Conservation (phyloP, 2,888 invertebrate species). For the Antheraea yamamai region DNA sequence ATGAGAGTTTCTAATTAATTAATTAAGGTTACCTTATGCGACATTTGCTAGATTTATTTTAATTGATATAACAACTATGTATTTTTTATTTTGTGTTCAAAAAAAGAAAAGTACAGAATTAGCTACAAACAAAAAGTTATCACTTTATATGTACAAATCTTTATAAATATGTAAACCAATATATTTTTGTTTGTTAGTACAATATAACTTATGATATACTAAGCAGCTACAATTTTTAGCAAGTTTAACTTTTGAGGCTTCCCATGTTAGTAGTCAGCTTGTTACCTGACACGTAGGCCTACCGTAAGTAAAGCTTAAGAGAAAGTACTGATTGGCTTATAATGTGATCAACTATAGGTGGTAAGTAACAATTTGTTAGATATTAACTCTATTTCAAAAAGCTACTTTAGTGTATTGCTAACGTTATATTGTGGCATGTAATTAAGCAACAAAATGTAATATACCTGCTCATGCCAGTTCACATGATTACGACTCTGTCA, state of each 20-base stretch:
- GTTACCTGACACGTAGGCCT: too few species aligned
- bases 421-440: background rate
- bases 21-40: background rate
- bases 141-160: background rate
- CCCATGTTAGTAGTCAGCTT: too few species aligned
- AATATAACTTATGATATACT: too few species aligned
- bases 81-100: background rate
- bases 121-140: background rate
- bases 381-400: background rate
- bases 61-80: background rate
- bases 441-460: background rate
- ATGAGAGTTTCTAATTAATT: background rate
- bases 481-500: conserved; percentile 33
- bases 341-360: background rate
- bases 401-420: background rate
- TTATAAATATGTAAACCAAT: background rate
- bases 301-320: background rate
- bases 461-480: conserved; percentile 32
- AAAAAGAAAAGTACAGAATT: background rate
- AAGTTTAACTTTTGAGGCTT: too few species aligned
- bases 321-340: background rate
- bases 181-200: background rate
- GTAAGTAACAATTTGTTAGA: background rate
- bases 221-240: too few species aligned
- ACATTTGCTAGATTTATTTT: background rate